Evolutionary conservation across 2,113 vertebrate species (phyloP).

Genomic region (Notechis scutatus): DNA sequence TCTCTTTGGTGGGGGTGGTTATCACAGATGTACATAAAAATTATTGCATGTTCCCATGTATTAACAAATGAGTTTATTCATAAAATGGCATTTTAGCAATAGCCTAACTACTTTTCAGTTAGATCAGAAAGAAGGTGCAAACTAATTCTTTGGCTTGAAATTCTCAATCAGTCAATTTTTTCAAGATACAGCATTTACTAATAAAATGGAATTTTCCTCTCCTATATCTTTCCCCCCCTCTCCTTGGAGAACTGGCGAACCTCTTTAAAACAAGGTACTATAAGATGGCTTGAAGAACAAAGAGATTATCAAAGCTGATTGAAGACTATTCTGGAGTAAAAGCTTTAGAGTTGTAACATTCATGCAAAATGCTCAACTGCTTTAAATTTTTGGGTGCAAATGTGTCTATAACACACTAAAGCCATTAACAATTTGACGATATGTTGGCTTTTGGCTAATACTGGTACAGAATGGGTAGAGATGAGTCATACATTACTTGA

Average conservation of each 20-base stretch:
- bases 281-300: neutral
- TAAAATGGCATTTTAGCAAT: neutral
- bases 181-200: neutral
- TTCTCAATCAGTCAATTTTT: neutral
- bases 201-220: neutral
- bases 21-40: constrained; percentile 25
- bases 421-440: constrained; percentile 60
- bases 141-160: neutral
- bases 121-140: neutral
- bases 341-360: neutral
- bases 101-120: neutral
- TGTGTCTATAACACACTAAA: constrained; percentile 51
- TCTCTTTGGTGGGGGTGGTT: constrained; percentile 33
- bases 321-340: neutral
- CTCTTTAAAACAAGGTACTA: neutral
- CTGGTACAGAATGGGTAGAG: constrained; percentile 40
- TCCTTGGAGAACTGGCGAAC: neutral
- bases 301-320: neutral
- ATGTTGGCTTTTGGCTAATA: constrained; percentile 47
- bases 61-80: constrained; percentile 24
- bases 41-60: constrained; percentile 32
- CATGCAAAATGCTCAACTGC: constrained; percentile 65
- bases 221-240: neutral
- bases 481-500: constrained; percentile 64
- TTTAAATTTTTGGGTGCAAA: constrained; percentile 59